Conservation (phyloP, 2,888 invertebrate genomes). For the Calameuta filiformis region DNA sequence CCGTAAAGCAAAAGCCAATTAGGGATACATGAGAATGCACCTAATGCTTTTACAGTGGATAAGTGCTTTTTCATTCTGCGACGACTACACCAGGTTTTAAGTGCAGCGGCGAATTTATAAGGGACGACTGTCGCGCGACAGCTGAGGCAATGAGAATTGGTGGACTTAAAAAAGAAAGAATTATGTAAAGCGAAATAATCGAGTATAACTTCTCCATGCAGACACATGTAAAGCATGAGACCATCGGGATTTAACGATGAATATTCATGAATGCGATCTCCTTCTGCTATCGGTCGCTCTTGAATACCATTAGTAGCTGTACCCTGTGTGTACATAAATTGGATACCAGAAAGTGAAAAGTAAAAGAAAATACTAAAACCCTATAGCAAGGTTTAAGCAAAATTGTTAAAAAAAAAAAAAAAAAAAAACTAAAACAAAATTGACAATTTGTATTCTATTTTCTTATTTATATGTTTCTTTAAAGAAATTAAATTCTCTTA, state of each 20-base stretch:
- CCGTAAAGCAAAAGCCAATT: neutral
- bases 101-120: neutral
- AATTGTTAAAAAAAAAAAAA: neutral
- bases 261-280: neutral
- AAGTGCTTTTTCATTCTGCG: neutral
- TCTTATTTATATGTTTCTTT: too few relatives aligned
- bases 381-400: neutral
- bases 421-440: neutral
- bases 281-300: neutral
- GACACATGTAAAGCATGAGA: neutral
- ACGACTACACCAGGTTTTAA: neutral
- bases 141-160: neutral
- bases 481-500: neutral
- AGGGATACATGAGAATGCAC: neutral
- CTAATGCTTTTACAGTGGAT: neutral
- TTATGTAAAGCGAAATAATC: neutral
- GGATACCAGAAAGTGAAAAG: neutral
- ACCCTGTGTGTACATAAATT: neutral
- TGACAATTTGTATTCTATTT: neutral
- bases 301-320: neutral
- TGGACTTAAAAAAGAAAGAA: neutral
- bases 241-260: neutral
- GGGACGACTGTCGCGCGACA: neutral
- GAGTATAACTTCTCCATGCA: neutral
- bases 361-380: neutral